Percentiles rank a stretch among this genome's conserved stretches.
Evolutionary conservation across 37 sponge, comb jelly and placozoan genomes (phyloP).

Genomic region (Crambe crambe): DNA sequence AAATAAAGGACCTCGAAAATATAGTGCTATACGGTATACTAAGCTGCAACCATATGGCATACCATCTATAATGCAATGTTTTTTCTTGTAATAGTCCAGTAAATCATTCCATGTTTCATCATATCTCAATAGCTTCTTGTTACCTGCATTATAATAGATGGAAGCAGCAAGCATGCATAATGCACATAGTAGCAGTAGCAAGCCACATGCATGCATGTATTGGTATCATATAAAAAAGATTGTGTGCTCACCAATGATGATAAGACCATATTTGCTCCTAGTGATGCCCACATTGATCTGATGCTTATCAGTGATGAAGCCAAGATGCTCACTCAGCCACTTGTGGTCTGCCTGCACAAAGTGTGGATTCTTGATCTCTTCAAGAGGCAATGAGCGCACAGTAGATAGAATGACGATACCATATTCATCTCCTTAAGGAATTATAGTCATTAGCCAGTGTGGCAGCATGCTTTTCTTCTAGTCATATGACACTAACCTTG

Average conservation of each 20-base stretch:
- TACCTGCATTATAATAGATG: slow-evolving; percentile 43
- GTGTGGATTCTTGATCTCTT: slow-evolving; percentile 45
- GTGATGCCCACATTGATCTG: no score
- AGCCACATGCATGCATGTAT: no score
- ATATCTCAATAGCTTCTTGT: slow-evolving; percentile 48
- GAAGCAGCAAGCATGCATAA: no score
- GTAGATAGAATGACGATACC: slow-evolving; percentile 73
- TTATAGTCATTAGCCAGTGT: background rate
- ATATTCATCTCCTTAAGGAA: slow-evolving; percentile 70
- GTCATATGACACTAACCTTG: slow-evolving; percentile 47
- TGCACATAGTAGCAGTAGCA: no score
- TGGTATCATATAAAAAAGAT: no score
- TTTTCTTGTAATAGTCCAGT: slow-evolving; percentile 36
- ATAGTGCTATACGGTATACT: no score
- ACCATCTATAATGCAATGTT: slow-evolving; percentile 25
- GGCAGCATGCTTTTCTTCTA: background rate
- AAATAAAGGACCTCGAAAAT: no score
- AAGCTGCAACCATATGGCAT: no score
- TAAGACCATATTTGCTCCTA: no score
- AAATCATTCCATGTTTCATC: slow-evolving; percentile 51
- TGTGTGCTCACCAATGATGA: no score
- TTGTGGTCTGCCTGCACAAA: slow-evolving; percentile 38
- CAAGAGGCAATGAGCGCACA: slow-evolving; percentile 43
- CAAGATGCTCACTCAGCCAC: slow-evolving; percentile 65
- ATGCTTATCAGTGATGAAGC: no score